Evolutionary conservation across 2,797 vertebrate genomes (phyloP).

Genomic region (Odontamblyopus lacepedii): DNA sequence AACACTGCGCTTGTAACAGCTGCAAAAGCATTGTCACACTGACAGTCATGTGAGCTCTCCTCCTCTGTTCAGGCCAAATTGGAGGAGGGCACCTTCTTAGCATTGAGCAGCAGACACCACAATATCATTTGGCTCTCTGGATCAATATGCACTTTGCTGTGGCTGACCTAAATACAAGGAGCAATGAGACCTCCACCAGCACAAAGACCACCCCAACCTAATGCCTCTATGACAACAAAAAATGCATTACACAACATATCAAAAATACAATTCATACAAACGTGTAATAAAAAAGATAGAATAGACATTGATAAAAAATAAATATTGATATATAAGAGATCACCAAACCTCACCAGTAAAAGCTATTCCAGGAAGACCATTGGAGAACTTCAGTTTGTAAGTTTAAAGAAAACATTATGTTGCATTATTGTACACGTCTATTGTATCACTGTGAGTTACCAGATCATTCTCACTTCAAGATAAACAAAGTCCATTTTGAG

Average conservation of each 20-base stretch:
- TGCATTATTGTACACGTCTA: too few relatives aligned
- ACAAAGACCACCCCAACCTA: constrained; percentile 50
- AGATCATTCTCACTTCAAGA: background rate
- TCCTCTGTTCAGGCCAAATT: constrained; percentile 53
- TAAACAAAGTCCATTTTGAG: background rate
- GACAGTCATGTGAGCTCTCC: constrained; percentile 56
- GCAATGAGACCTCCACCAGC: constrained; percentile 40
- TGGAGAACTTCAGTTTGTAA: too few relatives aligned
- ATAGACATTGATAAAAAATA: background rate
- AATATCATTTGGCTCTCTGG: constrained; percentile 70
- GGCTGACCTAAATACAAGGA: constrained; percentile 70
- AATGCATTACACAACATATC: constrained; percentile 4
- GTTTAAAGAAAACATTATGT: too few relatives aligned
- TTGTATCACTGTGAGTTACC: background rate
- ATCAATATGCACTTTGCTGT: constrained; percentile 76
- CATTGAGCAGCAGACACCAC: constrained; percentile 62
- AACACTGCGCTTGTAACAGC: constrained; percentile 35
- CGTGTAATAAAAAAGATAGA: background rate
- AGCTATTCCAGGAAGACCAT: background rate
- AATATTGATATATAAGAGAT: background rate
- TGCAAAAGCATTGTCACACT: constrained; percentile 48
- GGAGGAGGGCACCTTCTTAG: constrained; percentile 69
- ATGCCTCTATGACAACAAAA: constrained; percentile 15
- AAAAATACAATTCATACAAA: constrained; percentile 1
- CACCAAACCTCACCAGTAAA: background rate